Conservation (phyloP, 2,888 invertebrate genomes). For the Odontothrips loti region DNA sequence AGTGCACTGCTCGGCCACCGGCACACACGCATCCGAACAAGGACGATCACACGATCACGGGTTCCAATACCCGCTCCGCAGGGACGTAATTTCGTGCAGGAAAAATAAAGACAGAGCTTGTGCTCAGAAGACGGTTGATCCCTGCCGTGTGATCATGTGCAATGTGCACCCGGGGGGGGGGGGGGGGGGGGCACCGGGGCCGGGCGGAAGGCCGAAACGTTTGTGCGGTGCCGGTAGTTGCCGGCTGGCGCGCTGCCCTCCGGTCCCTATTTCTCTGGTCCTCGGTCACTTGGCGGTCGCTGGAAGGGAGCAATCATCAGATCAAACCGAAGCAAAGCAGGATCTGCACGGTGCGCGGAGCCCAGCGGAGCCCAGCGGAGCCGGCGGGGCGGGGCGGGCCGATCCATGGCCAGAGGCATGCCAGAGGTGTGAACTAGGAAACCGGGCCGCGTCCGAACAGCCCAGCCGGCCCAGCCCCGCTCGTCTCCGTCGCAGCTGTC, state of each 20-base stretch:
- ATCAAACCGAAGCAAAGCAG: background rate
- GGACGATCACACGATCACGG: too few relatives aligned
- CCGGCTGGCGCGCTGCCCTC: background rate
- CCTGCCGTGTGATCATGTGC: too few relatives aligned
- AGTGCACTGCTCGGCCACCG: too few relatives aligned
- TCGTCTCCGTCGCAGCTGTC: background rate
- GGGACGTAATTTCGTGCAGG: too few relatives aligned
- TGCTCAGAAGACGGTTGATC: too few relatives aligned
- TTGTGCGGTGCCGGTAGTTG: background rate
- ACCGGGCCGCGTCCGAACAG: background rate
- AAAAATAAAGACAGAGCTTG: too few relatives aligned
- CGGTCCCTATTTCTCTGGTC: background rate
- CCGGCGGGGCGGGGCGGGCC: background rate
- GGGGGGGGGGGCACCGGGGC: background rate
- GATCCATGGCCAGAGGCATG: background rate
- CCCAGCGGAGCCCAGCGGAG: background rate
- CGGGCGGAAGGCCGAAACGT: background rate
- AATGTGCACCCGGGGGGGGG: too few relatives aligned
- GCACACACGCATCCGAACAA: too few relatives aligned
- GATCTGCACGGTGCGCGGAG: background rate
- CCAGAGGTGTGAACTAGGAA: background rate
- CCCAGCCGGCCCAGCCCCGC: background rate
- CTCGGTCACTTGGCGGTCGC: background rate
- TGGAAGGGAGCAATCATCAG: conserved; percentile 11
- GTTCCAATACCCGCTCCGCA: too few relatives aligned